Base-by-base conservation (phyloP, 2,888 invertebrate species). In the Eustalomyia histrio region DNA sequence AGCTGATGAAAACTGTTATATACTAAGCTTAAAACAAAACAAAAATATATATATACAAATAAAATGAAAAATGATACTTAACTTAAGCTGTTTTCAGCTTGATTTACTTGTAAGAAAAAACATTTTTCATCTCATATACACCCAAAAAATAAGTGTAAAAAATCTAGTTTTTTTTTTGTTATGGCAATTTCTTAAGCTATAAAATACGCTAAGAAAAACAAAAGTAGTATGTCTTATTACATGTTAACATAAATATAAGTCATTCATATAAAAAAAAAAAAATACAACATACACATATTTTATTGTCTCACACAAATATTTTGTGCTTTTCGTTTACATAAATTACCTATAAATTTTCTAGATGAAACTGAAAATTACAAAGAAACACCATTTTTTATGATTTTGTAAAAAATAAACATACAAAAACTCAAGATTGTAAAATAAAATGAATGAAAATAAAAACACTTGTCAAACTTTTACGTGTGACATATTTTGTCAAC, bases 401-500 rank as follows among this genome's bases (percentile, higher is more conserved):
- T 72, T 57, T 76, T 60, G 43, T 50, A 14, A 47, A 24, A 55
- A 24, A n/a, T 17, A 33, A 17, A 16, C 16, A 64, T 18, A 5
- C 8, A n/a, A 55, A 64, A 71, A 50, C 43, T 55, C 14, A 55
- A 63, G 55, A 73, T 73, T 72, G 35, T 64, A 57, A 68, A 80
- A 80, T 80, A 57, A 68, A 69, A 74, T 69, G 58, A 24, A 64
- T 18, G 33, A 61, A 29, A 18, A 50, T 5, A 58, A 52, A 76
- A 69, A 74, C 64, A 39, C 73, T 57, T 78, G 74, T 74, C 76
- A 78, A 78, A 78, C 61, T 78, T 81, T 81, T 67, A 74, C 74
- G 78, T 78, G 76, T 81, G 81, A 78, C 76, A 78, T 65, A 78
- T 78, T 81, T 74, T 78, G 78, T 81, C 81, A 81, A 78, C 81